phyloP scores from a whole-genome alignment of 2,113 vertebrate species.

The Pachycephala philippinensis region DNA sequence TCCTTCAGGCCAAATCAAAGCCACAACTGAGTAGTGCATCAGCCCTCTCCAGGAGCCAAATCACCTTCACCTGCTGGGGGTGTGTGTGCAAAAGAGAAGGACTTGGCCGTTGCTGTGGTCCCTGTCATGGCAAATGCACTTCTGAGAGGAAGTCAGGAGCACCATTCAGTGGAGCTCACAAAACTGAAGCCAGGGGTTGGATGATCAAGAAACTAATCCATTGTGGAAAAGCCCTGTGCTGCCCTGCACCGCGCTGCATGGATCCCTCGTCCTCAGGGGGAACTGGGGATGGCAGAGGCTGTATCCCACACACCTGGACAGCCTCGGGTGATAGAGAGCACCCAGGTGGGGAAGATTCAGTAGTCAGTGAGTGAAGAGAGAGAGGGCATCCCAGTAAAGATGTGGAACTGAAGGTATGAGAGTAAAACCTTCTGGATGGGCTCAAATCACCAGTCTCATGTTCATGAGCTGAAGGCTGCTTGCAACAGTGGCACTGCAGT shows the following conservation, averaged over 20 bases:
- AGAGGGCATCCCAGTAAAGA: background rate
- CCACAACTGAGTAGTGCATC: background rate
- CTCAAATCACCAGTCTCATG: background rate
- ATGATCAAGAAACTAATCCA: background rate
- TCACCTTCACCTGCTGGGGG: background rate
- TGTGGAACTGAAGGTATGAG: background rate
- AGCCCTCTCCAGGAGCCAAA: background rate
- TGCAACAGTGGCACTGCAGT: background rate
- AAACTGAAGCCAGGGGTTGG: background rate
- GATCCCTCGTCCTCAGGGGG: background rate
- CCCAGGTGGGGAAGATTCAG: background rate
- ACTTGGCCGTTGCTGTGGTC: background rate
- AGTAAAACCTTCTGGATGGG: background rate
- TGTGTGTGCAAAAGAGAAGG: background rate
- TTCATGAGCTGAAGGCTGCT: background rate
- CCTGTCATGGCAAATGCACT: fast-evolving
- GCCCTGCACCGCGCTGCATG: fast-evolving
- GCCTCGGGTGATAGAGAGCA: fast-evolving
- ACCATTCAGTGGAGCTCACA: background rate
- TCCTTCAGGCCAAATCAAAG: background rate
- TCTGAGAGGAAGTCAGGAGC: background rate
- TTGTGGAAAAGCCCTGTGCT: background rate
- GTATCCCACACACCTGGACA: background rate
- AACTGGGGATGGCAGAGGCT: background rate
- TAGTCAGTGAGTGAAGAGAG: background rate